Conservation (phyloP, 2,113 vertebrate genomes). For the Mesembrinibis cayennensis region DNA sequence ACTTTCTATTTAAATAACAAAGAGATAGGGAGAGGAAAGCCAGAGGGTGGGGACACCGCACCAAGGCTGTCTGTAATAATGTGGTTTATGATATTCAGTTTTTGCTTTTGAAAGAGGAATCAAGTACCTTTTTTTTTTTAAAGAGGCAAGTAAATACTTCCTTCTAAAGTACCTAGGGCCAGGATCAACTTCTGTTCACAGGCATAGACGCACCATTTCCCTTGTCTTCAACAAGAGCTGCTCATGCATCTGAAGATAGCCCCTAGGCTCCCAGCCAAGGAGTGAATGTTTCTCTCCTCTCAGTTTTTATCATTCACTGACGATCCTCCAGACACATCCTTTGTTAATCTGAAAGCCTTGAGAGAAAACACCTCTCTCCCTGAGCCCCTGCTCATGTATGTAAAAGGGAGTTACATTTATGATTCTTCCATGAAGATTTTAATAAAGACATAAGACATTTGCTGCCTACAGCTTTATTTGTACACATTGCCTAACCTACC, state of each 20-base stretch:
- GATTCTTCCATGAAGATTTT: not conserved
- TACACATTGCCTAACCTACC: not conserved
- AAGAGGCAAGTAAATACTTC: not conserved
- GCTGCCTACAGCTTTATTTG: not conserved
- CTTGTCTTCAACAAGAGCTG: not conserved
- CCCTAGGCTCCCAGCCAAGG: not conserved
- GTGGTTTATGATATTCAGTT: not conserved
- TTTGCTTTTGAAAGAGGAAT: not conserved
- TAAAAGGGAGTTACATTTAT: not conserved
- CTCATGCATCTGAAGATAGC: not conserved
- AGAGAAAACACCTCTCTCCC: not conserved
- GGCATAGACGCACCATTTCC: not conserved
- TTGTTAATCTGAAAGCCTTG: not conserved
- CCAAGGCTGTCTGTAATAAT: not conserved
- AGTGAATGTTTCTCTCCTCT: not conserved
- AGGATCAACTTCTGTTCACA: not conserved
- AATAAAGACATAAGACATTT: not conserved
- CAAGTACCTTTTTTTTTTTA: not conserved
- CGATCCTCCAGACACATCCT: not conserved
- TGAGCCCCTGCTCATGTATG: not conserved
- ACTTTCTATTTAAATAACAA: constrained; percentile 30
- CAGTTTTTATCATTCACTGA: not conserved
- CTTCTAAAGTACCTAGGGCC: not conserved
- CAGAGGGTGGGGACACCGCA: not conserved
- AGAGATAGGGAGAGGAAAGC: not conserved